phyloP scores from a whole-genome alignment of 2,888 invertebrate genomes.

The Dryadula phaetusa region DNA sequence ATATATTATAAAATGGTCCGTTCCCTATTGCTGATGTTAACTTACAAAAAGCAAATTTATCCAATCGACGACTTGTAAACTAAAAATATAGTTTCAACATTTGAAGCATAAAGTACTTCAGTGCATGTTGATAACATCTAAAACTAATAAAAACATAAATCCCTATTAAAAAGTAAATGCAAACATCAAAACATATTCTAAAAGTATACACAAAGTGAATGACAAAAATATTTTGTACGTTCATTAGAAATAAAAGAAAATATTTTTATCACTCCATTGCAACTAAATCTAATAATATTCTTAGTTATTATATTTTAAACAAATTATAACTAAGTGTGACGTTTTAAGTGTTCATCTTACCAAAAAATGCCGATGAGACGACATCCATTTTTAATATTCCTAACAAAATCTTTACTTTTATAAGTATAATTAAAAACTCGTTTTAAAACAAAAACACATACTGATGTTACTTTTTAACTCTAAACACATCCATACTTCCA shows the following conservation, averaged over 20 bases:
- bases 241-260: background rate
- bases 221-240: constrained; percentile 9
- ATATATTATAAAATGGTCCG: constrained; percentile 26
- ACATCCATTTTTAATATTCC: background rate
- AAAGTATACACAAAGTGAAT: background rate
- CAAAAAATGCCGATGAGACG: background rate
- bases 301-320: background rate
- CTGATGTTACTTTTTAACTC: background rate
- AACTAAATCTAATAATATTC: constrained; percentile 10
- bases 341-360: background rate
- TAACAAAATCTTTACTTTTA: background rate
- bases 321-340: constrained; percentile 6
- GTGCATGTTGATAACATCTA: background rate
- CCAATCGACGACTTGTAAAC: background rate
- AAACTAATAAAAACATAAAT: constrained; percentile 3
- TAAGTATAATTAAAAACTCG: background rate
- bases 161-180: constrained; percentile 20
- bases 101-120: background rate
- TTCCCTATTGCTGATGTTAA: constrained; percentile 13
- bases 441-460: background rate
- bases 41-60: constrained; percentile 3
- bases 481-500: constrained; percentile 16
- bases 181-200: constrained; percentile 16
- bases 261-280: constrained; percentile 10
- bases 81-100: background rate